Percentiles rank a stretch among this genome's conserved stretches.
These are phyloP conservation scores for Automeris io DNA, from an alignment of 2,888 invertebrate genomes.

Conservation along the genomic window DNA sequence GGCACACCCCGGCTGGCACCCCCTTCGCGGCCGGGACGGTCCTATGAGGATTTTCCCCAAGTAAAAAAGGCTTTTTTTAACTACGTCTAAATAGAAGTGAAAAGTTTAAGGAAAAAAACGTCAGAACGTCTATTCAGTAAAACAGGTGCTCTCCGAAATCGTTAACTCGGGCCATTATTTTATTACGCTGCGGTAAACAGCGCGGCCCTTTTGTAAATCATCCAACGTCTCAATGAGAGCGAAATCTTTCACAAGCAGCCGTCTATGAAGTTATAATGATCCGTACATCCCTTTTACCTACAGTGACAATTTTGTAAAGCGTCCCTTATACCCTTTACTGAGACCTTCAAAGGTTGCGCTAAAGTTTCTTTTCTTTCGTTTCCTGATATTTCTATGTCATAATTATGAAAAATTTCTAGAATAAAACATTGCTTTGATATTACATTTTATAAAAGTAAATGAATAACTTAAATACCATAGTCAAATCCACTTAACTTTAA, in stretches of 20 bases:
- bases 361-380: too few species aligned
- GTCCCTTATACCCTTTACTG: too few species aligned
- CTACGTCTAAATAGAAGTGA: too few species aligned
- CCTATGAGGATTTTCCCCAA: too few species aligned
- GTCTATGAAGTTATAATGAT: slow-evolving; percentile 72
- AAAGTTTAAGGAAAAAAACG: neutral
- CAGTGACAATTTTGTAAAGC: slow-evolving; percentile 12
- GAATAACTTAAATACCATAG: neutral
- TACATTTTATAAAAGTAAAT: too few species aligned
- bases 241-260: slow-evolving; percentile 57
- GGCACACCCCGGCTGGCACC: too few species aligned
- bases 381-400: too few species aligned
- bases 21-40: too few species aligned
- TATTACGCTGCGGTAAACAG: slow-evolving; percentile 60
- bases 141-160: neutral
- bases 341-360: too few species aligned
- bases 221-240: slow-evolving; percentile 42
- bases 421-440: too few species aligned
- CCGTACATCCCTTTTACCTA: slow-evolving; percentile 23
- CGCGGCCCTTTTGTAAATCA: slow-evolving; percentile 54
- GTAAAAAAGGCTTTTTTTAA: too few species aligned
- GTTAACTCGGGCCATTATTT: slow-evolving; percentile 51
- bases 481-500: slow-evolving; percentile 10
- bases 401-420: too few species aligned
- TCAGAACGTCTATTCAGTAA: slow-evolving; percentile 19